phyloP scores from a whole-genome alignment of 2,797 vertebrate species.

The Florisuga fusca region DNA sequence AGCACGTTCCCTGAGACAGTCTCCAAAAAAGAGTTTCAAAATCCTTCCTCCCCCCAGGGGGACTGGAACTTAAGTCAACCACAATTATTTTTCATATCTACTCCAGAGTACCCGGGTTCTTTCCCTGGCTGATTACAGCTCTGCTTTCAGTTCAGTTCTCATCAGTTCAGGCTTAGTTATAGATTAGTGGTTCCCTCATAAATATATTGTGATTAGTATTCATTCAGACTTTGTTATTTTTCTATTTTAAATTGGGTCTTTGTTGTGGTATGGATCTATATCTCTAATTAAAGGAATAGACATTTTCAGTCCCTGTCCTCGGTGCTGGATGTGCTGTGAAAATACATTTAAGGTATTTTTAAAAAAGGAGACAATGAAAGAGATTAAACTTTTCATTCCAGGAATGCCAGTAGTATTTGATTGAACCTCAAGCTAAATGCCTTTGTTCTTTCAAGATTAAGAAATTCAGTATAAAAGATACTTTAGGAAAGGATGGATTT shows the following conservation, averaged over 20 bases:
- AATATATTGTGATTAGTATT: background rate
- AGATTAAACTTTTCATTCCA: background rate
- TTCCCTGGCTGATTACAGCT: background rate
- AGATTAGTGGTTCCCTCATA: background rate
- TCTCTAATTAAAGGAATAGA: background rate
- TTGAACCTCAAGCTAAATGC: background rate
- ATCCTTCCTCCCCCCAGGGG: background rate
- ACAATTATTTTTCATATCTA: background rate
- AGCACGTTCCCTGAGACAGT: background rate
- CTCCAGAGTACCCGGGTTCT: background rate
- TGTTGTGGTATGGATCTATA: background rate
- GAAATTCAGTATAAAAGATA: slow-evolving; percentile 41
- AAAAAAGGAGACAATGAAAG: background rate
- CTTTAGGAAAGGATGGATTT: slow-evolving; percentile 16
- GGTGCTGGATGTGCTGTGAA: slow-evolving; percentile 32
- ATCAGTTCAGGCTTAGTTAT: background rate
- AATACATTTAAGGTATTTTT: background rate
- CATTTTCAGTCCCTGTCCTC: slow-evolving; percentile 10
- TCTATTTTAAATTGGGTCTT: background rate
- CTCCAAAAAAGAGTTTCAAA: background rate
- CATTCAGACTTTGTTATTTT: background rate
- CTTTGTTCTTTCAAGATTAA: slow-evolving; percentile 31
- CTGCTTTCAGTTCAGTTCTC: background rate
- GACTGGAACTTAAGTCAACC: background rate
- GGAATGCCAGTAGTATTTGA: slow-evolving; percentile 12